Percentiles rank a stretch among this genome's conserved stretches.
Conservation (phyloP, 2,797 vertebrate genomes). For the Sarcophilus harrisii region DNA sequence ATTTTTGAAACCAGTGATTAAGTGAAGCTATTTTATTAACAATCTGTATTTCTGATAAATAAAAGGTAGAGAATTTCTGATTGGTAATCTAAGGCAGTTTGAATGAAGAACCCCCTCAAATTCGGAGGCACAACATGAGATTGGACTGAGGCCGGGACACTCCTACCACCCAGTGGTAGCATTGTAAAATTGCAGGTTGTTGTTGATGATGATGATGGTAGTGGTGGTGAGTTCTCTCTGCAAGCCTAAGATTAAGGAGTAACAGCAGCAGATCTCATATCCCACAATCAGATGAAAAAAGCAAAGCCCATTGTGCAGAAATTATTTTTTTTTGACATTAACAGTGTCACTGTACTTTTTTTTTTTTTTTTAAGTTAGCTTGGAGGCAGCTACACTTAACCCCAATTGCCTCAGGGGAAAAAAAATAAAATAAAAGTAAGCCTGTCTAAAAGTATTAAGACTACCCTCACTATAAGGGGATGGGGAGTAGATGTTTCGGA, state of each 20-base stretch:
- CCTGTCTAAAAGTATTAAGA: neutral
- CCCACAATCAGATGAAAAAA: neutral
- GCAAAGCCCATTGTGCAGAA: neutral
- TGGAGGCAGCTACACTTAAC: too few relatives aligned
- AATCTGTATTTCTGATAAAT: neutral
- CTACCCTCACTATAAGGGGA: neutral
- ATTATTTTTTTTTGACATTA: neutral
- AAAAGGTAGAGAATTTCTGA: neutral
- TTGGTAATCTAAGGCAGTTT: neutral
- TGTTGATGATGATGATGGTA: too few relatives aligned
- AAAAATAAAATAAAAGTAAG: too few relatives aligned
- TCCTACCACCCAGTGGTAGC: neutral
- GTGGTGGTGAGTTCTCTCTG: neutral
- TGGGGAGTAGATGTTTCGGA: neutral
- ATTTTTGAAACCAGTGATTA: neutral
- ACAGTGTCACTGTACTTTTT: neutral
- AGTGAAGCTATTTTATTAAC: neutral
- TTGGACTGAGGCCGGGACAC: neutral
- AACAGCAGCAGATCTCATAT: neutral
- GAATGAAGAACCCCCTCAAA: neutral
- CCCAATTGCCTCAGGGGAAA: too few relatives aligned
- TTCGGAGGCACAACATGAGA: neutral
- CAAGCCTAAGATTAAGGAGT: neutral
- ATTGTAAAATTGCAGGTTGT: neutral
- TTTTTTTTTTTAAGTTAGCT: too few relatives aligned